Evolutionary conservation across 2,113 vertebrate species (phyloP), one percentile per base, ranked within the genome.

Genomic region (Okapia johnstoni): DNA sequence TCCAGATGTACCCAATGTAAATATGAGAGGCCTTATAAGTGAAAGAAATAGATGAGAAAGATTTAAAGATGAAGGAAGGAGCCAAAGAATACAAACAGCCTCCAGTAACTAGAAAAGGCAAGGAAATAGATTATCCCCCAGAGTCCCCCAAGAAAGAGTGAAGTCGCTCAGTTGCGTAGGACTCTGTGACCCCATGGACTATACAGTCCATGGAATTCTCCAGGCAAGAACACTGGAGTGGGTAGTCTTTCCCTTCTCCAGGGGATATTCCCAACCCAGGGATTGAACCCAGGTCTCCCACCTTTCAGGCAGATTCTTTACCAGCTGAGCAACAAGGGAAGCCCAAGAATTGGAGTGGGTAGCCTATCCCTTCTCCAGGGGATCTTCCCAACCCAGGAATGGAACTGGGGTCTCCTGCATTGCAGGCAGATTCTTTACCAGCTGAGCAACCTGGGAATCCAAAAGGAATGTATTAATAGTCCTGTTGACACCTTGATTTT

Each of bases 101-200:
- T 70, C 66, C 66, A 70, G 66, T 70, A 70, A 40, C n/a, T 70
- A 70, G 66, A 70, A 70, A 70, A 70, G 66, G 66, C n/a, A 70
- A 40, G 11, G n/a, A 70, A 40, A 70, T 23, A 40, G 66, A 36
- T 70, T 12, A 40, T 70, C 19, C 19, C 10, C 19, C n/a, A 23
- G 10, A 70, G n/a, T 40, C n/a, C n/a, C 19, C 66, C 36, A 21
- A 70, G n/a, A 70, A 9, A 36, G n/a, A 23, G 66, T 70, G 66
- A 70, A 70, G 66, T 70, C 19, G 0, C 17, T 36, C 19, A 23
- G 66, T 70, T 1, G 0, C 36, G n/a, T 23, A 70, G 66, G 19
- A 70, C n/a, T 70, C n/a, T 70, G n/a, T 0, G 2, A 70, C 19
- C n/a, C 8, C 63, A 5, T 66, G 63, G 63, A 21, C 63, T 36